phyloP scores from a whole-genome alignment of 2,888 invertebrate species.

The Ischnus inquisitorius region DNA sequence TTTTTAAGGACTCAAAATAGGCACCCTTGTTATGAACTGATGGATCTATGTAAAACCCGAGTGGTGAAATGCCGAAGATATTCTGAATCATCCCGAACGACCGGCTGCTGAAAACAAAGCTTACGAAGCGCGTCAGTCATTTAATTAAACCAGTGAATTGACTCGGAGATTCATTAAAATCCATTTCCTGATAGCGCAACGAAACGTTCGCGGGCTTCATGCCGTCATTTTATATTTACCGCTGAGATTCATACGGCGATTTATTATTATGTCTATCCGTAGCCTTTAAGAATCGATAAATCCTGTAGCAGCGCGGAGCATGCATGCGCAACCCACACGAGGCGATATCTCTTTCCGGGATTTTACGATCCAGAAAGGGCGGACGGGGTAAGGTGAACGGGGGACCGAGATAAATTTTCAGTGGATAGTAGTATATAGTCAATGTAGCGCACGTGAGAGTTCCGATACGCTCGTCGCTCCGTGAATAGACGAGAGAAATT shows the following conservation, averaged over 20 bases:
- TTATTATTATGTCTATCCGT: slow-evolving; percentile 22
- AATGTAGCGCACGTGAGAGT: slow-evolving; percentile 51
- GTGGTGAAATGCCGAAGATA: not conserved
- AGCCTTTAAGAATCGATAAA: slow-evolving; percentile 63
- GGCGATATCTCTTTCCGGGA: slow-evolving; percentile 58
- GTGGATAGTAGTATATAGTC: slow-evolving; percentile 37
- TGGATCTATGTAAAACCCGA: too few relatives aligned
- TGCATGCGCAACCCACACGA: slow-evolving; percentile 29
- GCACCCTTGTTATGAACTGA: too few relatives aligned
- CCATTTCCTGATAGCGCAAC: not conserved
- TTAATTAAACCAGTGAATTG: not conserved
- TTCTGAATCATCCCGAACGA: not conserved
- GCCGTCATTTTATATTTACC: not conserved
- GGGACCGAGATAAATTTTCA: slow-evolving; percentile 58
- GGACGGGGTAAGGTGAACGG: not conserved
- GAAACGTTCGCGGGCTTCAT: not conserved
- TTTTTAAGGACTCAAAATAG: too few relatives aligned
- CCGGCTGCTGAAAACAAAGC: too few relatives aligned
- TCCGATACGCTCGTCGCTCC: slow-evolving; percentile 58
- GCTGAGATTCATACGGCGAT: slow-evolving; percentile 14
- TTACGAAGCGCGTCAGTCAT: not conserved
- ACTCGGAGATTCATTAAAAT: not conserved
- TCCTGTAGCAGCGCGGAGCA: slow-evolving; percentile 26
- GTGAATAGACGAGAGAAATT: slow-evolving; percentile 65
- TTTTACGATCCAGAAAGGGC: slow-evolving; percentile 62